Percentiles rank a stretch among this genome's conserved stretches.
Conservation (phyloP, 2,797 vertebrate genomes). For the Catharus ustulatus region DNA sequence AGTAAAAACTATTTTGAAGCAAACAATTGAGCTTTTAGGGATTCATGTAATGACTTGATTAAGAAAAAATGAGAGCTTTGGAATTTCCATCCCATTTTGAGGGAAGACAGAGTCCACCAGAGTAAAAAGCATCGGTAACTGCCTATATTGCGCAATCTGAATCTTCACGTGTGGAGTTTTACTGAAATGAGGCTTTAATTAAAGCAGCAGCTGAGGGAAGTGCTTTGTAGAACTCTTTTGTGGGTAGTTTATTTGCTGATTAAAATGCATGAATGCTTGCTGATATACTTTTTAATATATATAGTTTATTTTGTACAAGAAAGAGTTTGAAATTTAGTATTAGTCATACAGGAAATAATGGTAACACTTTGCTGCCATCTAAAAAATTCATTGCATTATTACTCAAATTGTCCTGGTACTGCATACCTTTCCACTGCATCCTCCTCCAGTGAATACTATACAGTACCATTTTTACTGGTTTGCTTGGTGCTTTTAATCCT, state of each 20-base stretch:
- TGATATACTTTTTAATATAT: not conserved
- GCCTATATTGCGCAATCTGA: not conserved
- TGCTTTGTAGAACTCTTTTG: not conserved
- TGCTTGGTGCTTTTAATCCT: not conserved
- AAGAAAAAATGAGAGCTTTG: not conserved
- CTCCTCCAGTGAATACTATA: not conserved
- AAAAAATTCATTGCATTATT: not conserved
- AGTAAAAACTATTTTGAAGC: not conserved
- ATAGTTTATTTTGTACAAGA: not conserved
- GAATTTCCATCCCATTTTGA: not conserved
- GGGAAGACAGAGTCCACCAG: not conserved
- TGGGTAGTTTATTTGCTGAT: not conserved
- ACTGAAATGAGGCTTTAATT: not conserved
- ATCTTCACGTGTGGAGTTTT: not conserved
- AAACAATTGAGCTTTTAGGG: not conserved
- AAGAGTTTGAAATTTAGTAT: not conserved
- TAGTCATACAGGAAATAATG: not conserved
- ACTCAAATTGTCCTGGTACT: not conserved
- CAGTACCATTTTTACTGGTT: slow-evolving; percentile 8
- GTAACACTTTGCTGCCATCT: not conserved
- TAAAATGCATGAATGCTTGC: not conserved
- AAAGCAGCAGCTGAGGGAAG: not conserved
- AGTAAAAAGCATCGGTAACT: not conserved
- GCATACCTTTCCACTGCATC: not conserved
- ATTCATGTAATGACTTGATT: not conserved